Conservation (phyloP, 2,113 vertebrate species). For the Gambusia affinis region DNA sequence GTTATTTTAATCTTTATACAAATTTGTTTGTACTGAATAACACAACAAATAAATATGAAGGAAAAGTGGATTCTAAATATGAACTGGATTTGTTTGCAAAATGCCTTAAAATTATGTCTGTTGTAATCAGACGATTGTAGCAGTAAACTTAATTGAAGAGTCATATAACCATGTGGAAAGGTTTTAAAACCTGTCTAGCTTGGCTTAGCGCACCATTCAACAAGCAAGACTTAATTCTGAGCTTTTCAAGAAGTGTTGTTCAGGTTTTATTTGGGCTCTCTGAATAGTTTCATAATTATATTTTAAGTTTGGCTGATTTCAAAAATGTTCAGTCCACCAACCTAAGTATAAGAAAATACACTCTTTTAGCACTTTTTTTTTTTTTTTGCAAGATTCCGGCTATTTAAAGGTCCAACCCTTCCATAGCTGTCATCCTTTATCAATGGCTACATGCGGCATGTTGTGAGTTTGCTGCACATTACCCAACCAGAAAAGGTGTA, state of each 20-base stretch:
- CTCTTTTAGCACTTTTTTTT: neutral
- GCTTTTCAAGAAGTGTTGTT: too few species aligned
- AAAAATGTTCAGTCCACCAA: neutral
- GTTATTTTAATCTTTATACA: too few species aligned
- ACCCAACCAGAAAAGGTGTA: neutral
- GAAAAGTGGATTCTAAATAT: neutral
- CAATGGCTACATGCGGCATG: neutral
- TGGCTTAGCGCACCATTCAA: neutral
- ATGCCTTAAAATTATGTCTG: neutral
- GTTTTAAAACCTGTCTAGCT: neutral
- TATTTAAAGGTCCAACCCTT: neutral
- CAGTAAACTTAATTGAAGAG: neutral
- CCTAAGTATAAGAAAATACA: too few species aligned
- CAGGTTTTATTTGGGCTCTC: too few species aligned
- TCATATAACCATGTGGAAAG: neutral
- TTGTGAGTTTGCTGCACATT: neutral
- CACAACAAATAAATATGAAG: neutral
- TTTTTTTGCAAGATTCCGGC: neutral
- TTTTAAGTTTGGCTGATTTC: neutral
- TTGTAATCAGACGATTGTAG: neutral
- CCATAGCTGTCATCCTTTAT: neutral
- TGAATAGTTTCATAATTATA: neutral
- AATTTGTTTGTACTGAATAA: too few species aligned
- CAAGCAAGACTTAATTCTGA: too few species aligned
- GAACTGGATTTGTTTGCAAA: neutral